A percentile compares a stretch with the other conserved stretches of the same genome.
These are phyloP conservation scores for Cebus imitator DNA, from an alignment of 2,113 vertebrate species.

Conservation along the genomic window DNA sequence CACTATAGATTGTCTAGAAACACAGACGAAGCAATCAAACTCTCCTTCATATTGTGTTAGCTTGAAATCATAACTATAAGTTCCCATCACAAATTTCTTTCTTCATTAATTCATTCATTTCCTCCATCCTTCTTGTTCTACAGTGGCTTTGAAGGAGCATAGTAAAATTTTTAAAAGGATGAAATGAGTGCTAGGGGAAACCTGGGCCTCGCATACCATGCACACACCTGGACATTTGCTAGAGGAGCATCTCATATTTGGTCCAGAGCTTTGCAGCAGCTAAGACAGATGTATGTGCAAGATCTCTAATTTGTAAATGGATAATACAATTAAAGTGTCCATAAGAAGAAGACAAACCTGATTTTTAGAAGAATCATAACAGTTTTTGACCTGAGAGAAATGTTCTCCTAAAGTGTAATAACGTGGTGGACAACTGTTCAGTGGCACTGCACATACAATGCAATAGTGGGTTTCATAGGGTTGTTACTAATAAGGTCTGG, in stretches of 20 bases:
- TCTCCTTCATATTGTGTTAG: not conserved
- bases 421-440: not conserved
- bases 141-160: not conserved
- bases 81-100: not conserved
- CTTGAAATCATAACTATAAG: not conserved
- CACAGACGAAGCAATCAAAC: not conserved
- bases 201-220: not conserved
- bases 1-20: conserved; percentile 3
- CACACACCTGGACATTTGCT: not conserved
- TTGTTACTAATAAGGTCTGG: not conserved
- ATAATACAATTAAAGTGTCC: not conserved
- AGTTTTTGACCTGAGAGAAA: not conserved
- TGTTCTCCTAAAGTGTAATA: not conserved
- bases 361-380: not conserved
- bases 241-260: not conserved
- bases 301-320: not conserved
- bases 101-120: not conserved
- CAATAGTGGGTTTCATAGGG: not conserved
- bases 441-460: not conserved
- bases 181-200: not conserved
- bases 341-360: not conserved
- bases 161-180: not conserved
- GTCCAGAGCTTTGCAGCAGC: not conserved
- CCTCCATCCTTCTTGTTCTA: not conserved
- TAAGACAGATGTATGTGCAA: not conserved